Evolutionary conservation across 1,140 invertebrate species (phyloP), one percentile per base, ranked within the genome.

Genomic region (Sycophaga agraensis): DNA sequence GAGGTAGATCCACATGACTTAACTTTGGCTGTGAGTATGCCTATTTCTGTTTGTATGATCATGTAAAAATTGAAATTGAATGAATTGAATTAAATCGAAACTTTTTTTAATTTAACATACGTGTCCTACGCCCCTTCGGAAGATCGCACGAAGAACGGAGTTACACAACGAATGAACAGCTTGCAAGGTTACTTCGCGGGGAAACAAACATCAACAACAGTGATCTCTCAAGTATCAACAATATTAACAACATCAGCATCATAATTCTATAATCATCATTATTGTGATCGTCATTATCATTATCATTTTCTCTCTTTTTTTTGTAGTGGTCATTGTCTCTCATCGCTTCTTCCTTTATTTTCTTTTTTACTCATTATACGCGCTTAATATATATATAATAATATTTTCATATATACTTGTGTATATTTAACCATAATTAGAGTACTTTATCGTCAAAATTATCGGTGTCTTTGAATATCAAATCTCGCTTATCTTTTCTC

Each of bases 171-270:
- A 74, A 67, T 68, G 66, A 70, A 68, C 56, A 72, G 59, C 49
- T 71, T 72, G 69, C 62, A 64, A 58, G 55, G 39, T 66, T 72
- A 70, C 51, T 71, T 72, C 49, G 69, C 63, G 61, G 71, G 67
- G 66, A 74, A 75, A 75, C 73, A 74, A 75, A 74, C 72, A 74
- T 75, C 65, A 75, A 75, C 69, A 74, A 75, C 70, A 72, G 71
- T 73, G 72, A 75, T 74, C 67, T 66, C 50, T 73, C 68, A 71
- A 71, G 37, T 73, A 74, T 74, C 65, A 75, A 75, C 72, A 75
- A 73, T 70, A 74, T 74, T 74, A 75, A 75, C 70, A 75, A 74
- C 66, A 75, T 72, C 64, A 46, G 65, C 64, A 65, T 68, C 69
- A 67, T 71, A 73, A 73, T 67, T 71, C 43, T 62, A 49, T 62